Evolutionary conservation across 2,797 vertebrate genomes (phyloP).

Genomic region (Clarias pachynema): DNA sequence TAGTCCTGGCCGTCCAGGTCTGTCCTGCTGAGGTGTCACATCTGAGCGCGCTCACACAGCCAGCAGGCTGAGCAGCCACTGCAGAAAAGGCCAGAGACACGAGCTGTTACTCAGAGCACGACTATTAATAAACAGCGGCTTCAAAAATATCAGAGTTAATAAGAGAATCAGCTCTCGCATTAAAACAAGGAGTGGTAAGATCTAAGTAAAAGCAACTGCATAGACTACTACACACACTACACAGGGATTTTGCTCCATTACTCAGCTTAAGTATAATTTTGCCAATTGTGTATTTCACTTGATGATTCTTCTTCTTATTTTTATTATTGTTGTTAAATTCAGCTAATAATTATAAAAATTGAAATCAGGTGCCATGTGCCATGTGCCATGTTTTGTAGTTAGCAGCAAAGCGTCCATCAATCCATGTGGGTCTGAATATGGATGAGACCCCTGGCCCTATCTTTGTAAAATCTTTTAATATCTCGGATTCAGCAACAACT

Average conservation of each 20-base stretch:
- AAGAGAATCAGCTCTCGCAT: neutral
- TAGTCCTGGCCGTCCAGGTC: slow-evolving; percentile 45
- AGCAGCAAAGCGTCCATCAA: neutral
- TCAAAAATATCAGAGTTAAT: slow-evolving; percentile 4
- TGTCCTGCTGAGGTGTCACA: slow-evolving; percentile 51
- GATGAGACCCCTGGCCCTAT: neutral
- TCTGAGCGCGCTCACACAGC: slow-evolving; percentile 63
- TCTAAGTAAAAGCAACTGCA: neutral
- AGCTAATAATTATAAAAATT: neutral
- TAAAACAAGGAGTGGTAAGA: neutral
- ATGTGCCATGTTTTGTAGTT: neutral
- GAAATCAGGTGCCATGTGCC: neutral
- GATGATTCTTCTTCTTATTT: neutral
- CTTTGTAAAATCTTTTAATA: neutral
- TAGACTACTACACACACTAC: neutral
- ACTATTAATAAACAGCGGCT: slow-evolving; percentile 42
- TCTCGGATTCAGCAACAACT: neutral
- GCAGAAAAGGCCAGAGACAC: slow-evolving; percentile 39
- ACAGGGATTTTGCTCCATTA: neutral
- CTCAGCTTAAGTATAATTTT: neutral
- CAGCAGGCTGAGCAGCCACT: slow-evolving; percentile 78
- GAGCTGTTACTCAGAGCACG: neutral
- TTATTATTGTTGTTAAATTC: neutral
- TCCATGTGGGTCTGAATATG: neutral
- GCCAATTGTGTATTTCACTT: neutral